These are phyloP conservation scores for Lumbricus terrestris DNA, from an alignment of 2,888 invertebrate genomes.

Conservation along the genomic window DNA sequence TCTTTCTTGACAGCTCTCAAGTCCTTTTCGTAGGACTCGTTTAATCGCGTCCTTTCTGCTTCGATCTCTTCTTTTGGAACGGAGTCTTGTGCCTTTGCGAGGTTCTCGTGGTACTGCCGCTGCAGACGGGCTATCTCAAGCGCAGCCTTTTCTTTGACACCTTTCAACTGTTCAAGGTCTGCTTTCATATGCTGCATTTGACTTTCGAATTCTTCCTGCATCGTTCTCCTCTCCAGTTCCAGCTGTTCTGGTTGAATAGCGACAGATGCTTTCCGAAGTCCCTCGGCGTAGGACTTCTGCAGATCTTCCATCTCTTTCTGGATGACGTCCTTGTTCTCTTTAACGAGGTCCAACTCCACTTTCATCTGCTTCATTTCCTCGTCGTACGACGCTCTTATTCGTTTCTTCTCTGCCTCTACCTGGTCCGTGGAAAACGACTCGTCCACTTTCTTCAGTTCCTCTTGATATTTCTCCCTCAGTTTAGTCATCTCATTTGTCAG, in stretches of 20 bases:
- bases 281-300: slow-evolving; percentile 59
- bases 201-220: slow-evolving; percentile 61
- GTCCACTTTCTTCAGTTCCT: slow-evolving; percentile 34
- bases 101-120: slow-evolving; percentile 55
- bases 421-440: slow-evolving; percentile 37
- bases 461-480: not conserved
- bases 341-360: slow-evolving; percentile 58
- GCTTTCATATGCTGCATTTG: not conserved
- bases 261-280: not conserved
- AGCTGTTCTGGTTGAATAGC: not conserved
- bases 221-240: not conserved
- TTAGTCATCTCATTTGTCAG: not conserved
- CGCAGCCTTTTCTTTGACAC: slow-evolving; percentile 59
- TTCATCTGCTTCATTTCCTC: slow-evolving; percentile 65
- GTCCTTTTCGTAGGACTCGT: not conserved
- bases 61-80: not conserved
- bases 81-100: not conserved
- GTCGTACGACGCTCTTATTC: slow-evolving; percentile 62
- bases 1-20: not conserved
- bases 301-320: slow-evolving; percentile 67
- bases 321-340: slow-evolving; percentile 53
- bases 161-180: not conserved
- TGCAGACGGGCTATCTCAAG: slow-evolving; percentile 66
- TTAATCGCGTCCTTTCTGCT: not conserved
- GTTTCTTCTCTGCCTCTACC: slow-evolving; percentile 52